These are phyloP conservation scores for Eufriesea mexicana DNA, from an alignment of 1,140 invertebrate species.

Conservation along the genomic window DNA sequence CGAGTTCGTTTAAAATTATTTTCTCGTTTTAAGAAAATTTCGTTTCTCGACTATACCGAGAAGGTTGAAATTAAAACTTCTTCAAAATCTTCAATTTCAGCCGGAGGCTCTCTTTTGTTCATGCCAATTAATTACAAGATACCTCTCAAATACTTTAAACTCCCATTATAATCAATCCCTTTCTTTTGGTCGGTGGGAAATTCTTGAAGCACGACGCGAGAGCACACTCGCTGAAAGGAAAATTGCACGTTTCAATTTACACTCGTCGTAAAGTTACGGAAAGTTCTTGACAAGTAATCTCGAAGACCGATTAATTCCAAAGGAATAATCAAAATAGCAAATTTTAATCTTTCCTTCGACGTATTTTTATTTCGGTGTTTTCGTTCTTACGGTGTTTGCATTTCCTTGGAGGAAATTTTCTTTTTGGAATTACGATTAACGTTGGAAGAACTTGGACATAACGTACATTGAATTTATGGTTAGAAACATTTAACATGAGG, in stretches of 20 bases:
- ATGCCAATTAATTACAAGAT: conserved; percentile 15
- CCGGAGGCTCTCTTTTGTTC: neutral
- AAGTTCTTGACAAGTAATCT: no score
- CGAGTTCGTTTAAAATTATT: no score
- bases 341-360: no score
- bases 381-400: no score
- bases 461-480: neutral
- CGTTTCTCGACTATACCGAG: neutral
- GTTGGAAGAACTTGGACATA: neutral
- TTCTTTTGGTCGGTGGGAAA: neutral
- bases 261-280: neutral
- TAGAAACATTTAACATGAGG: neutral
- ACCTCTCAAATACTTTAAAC: neutral
- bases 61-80: neutral
- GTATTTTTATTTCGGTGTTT: no score
- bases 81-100: conserved; percentile 12
- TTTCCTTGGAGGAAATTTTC: no score
- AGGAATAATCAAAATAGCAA: no score
- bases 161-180: neutral
- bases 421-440: no score
- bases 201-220: neutral
- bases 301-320: no score
- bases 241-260: neutral
- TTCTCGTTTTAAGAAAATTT: neutral
- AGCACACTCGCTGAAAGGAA: neutral